Conservation (phyloP, 2,113 vertebrate species). For the Oostethus manadensis region DNA sequence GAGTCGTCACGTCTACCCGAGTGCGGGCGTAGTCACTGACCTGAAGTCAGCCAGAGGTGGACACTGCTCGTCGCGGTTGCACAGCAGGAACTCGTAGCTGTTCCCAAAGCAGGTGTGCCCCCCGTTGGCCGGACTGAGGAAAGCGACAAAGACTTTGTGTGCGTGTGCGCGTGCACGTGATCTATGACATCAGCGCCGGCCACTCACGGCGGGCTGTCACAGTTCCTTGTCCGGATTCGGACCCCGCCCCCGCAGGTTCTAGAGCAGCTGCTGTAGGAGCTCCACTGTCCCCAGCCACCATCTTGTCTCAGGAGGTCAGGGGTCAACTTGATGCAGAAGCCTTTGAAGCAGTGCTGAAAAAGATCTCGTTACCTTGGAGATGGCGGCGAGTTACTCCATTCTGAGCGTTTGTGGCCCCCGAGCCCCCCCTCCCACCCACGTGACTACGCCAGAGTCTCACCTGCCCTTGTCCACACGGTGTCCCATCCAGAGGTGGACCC, state of each 20-base stretch:
- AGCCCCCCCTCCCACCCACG: neutral
- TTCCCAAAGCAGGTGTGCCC: conserved; percentile 88
- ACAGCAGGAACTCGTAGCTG: conserved; percentile 89
- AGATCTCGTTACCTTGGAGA: conserved; percentile 11
- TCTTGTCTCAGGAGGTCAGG: conserved; percentile 90
- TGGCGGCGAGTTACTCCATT: neutral
- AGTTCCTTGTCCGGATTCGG: conserved; percentile 82
- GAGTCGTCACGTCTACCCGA: neutral
- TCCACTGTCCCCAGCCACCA: conserved; percentile 91
- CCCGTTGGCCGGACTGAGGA: conserved; percentile 84
- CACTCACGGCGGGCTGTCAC: conserved; percentile 90
- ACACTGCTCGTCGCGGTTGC: conserved; percentile 81
- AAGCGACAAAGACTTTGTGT: conserved; percentile 17
- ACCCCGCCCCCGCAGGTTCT: conserved; percentile 89
- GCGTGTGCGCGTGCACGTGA: neutral
- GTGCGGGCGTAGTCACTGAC: conserved; percentile 12
- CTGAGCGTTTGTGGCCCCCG: neutral
- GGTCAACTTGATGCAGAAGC: conserved; percentile 90
- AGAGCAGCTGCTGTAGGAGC: conserved; percentile 86
- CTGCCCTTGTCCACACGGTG: conserved; percentile 88
- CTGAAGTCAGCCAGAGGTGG: conserved; percentile 83
- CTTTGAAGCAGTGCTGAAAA: conserved; percentile 91
- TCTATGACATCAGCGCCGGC: conserved; percentile 2
- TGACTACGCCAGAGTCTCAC: conserved; percentile 56
- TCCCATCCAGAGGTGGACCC: conserved; percentile 92